Evolutionary conservation across 53 echinoderm and acorn worm genomes (phyloP).

Genomic region (Mesocentrotus franciscanus): DNA sequence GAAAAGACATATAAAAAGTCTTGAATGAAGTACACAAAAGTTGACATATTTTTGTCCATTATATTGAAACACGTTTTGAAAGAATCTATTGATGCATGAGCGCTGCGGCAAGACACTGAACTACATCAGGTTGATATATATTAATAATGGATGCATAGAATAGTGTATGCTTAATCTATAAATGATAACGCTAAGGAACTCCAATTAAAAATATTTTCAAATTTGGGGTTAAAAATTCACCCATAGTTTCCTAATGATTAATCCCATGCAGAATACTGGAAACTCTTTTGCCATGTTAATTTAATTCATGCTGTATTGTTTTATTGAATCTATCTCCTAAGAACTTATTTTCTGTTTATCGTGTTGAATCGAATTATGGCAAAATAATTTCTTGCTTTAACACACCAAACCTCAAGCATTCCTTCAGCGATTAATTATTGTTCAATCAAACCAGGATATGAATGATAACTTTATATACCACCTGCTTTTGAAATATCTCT

Average conservation of each 20-base stretch:
- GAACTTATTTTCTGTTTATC: not conserved
- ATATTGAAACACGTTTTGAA: slow-evolving; percentile 25
- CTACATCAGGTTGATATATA: not conserved
- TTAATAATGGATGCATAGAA: not conserved
- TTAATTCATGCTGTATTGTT: not conserved
- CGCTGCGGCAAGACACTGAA: not conserved
- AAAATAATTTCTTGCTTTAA: not conserved
- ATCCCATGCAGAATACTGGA: too few species aligned
- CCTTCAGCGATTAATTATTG: not conserved
- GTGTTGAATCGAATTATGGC: not conserved
- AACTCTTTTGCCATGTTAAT: not conserved
- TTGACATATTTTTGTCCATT: slow-evolving; percentile 35
- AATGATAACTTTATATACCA: not conserved
- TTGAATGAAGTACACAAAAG: not conserved
- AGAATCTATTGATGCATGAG: slow-evolving; percentile 2
- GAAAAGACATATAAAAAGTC: not conserved
- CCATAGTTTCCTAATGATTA: too few species aligned
- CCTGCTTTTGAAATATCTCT: too few species aligned
- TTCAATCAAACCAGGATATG: not conserved
- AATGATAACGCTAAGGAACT: not conserved
- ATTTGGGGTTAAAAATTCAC: too few species aligned
- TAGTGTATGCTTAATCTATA: not conserved
- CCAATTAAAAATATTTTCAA: not conserved
- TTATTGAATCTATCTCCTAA: not conserved
- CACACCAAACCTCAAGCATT: not conserved